These are phyloP conservation scores for Theretra japonica DNA, from an alignment of 2,888 invertebrate genomes.

Conservation along the genomic window DNA sequence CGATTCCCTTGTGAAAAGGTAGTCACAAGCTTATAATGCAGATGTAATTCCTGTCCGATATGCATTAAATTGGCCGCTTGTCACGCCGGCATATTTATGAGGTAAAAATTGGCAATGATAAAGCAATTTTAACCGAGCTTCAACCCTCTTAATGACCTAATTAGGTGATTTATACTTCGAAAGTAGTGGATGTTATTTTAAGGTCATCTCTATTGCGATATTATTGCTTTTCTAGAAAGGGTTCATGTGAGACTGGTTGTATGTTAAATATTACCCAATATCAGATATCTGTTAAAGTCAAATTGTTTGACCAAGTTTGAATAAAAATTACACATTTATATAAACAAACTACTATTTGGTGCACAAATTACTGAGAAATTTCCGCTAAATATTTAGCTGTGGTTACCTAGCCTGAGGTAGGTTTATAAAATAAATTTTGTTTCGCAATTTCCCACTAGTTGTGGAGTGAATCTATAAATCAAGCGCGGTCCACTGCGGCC, in stretches of 20 bases:
- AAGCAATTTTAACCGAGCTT: neutral
- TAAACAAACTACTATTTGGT: no score
- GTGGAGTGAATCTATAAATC: slow-evolving; percentile 6
- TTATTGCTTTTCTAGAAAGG: no score
- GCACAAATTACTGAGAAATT: neutral
- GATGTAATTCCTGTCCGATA: neutral
- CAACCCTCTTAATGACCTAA: neutral
- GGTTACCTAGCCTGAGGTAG: neutral
- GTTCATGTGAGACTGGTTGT: no score
- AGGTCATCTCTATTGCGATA: neutral
- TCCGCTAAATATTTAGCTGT: neutral
- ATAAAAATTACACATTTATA: no score
- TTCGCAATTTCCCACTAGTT: neutral
- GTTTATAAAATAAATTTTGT: slow-evolving; percentile 11
- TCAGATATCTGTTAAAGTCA: no score
- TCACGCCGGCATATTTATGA: neutral
- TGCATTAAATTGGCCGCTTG: neutral
- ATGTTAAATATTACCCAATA: no score
- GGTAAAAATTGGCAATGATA: neutral
- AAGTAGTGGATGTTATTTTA: neutral
- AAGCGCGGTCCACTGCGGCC: neutral
- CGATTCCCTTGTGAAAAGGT: neutral
- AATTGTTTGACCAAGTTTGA: no score
- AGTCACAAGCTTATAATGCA: neutral
- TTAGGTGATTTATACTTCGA: neutral